A percentile compares a stretch with the other conserved stretches of the same genome.
Conservation (phyloP, 2,113 vertebrate genomes). For the Notechis scutatus region DNA sequence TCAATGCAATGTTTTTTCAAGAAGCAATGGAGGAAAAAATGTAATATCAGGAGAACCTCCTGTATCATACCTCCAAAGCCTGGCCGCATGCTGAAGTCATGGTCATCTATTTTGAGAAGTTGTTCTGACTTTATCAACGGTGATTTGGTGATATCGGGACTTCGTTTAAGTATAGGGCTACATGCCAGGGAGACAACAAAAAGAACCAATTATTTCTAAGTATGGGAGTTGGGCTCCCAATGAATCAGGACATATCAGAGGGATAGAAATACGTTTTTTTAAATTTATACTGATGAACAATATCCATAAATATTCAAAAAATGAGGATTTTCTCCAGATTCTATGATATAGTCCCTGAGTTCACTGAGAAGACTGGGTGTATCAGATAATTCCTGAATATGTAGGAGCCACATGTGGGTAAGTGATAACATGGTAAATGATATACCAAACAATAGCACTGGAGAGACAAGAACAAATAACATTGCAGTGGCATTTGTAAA, state of each 20-base stretch:
- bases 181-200: conserved; percentile 25
- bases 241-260: not conserved
- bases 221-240: not conserved
- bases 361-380: not conserved
- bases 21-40: not conserved
- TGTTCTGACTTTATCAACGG: conserved; percentile 93
- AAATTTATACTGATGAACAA: not conserved
- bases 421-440: not conserved
- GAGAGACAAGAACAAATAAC: not conserved
- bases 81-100: conserved; percentile 97
- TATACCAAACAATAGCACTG: not conserved
- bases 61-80: conserved; percentile 89
- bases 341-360: not conserved
- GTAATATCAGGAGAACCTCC: accelerated
- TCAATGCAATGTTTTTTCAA: not conserved
- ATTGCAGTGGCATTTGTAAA: not conserved
- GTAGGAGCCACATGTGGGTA: not conserved
- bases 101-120: conserved; percentile 93
- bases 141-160: conserved; percentile 94
- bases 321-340: not conserved
- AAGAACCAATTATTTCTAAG: not conserved
- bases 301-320: not conserved
- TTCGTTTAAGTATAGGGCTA: conserved; percentile 88
- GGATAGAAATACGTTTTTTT: not conserved
- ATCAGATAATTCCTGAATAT: not conserved